phyloP scores from a whole-genome alignment of 1,140 invertebrate species.

The Drosophila pachea region DNA sequence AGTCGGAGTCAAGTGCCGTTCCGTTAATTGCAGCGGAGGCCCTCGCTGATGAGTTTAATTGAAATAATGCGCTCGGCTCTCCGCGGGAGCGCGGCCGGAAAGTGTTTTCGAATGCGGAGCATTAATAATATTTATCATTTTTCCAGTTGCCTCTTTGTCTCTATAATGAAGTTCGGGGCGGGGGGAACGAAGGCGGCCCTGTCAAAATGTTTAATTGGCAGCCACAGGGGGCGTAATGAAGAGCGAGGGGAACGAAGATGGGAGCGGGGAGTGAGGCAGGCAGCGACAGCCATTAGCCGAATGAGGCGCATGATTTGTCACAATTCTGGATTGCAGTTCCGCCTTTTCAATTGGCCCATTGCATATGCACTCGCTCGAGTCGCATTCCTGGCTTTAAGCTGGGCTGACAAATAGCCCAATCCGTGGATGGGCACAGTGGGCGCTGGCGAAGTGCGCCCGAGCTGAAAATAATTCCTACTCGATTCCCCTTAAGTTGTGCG shows the following conservation, averaged over 20 bases:
- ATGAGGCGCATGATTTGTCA: constrained; percentile 70
- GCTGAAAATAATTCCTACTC: constrained; percentile 59
- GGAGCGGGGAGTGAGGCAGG: neutral
- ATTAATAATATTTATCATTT: constrained; percentile 68
- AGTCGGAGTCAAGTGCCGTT: constrained; percentile 60
- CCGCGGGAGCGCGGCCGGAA: constrained; percentile 36
- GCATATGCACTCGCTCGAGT: neutral
- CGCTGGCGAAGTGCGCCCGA: constrained; percentile 46
- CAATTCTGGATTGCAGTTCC: constrained; percentile 36
- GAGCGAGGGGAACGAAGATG: neutral
- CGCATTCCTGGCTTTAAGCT: constrained; percentile 49
- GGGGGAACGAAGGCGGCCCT: constrained; percentile 28
- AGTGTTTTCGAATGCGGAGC: constrained; percentile 36
- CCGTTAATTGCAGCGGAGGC: constrained; percentile 66
- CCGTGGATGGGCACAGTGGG: constrained; percentile 19
- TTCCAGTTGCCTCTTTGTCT: constrained; percentile 19
- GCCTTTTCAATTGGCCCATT: constrained; percentile 29
- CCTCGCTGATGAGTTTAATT: constrained; percentile 73
- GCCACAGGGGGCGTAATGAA: constrained; percentile 13
- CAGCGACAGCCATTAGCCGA: constrained; percentile 40
- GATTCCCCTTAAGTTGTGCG: constrained; percentile 35
- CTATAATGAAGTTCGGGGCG: constrained; percentile 61
- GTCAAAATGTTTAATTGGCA: constrained; percentile 64
- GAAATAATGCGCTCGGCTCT: constrained; percentile 67
- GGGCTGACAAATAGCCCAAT: constrained; percentile 55